phyloP scores from a whole-genome alignment of 1,140 invertebrate species.

The Drosophila navojoa region DNA sequence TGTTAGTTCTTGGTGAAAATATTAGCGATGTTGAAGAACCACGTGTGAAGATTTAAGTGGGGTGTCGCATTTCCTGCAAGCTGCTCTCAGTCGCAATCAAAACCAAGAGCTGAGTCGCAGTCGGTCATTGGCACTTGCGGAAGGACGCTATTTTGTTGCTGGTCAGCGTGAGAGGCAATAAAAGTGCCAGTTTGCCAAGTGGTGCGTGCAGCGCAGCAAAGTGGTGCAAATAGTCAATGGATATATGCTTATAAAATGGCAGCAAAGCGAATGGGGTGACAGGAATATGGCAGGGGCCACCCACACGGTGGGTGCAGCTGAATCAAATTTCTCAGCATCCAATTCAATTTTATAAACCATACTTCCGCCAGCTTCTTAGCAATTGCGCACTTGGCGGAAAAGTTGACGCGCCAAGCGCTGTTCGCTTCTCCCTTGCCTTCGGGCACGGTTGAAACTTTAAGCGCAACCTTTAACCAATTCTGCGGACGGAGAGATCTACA shows the following conservation, averaged over 20 bases:
- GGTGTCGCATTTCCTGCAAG: conserved; percentile 34
- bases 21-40: conserved; percentile 54
- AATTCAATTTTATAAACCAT: conserved; percentile 82
- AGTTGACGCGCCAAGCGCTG: conserved; percentile 50
- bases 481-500: conserved; percentile 4
- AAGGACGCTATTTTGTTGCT: conserved; percentile 68
- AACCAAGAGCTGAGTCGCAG: background rate
- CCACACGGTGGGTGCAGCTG: conserved; percentile 13
- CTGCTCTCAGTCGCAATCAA: conserved; percentile 20
- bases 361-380: conserved; percentile 34
- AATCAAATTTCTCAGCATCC: conserved; percentile 71
- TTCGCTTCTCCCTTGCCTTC: conserved; percentile 12
- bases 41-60: conserved; percentile 63
- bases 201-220: conserved; percentile 61
- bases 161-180: conserved; percentile 65
- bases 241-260: conserved; percentile 30
- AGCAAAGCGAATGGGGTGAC: background rate
- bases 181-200: conserved; percentile 70
- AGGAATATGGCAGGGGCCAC: background rate
- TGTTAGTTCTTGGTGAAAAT: conserved; percentile 28
- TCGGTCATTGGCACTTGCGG: conserved; percentile 45
- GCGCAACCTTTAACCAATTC: conserved; percentile 6
- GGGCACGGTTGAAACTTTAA: conserved; percentile 69
- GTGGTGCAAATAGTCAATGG: conserved; percentile 47
- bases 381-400: conserved; percentile 43